Evolutionary conservation across 2,113 vertebrate genomes (phyloP), one percentile per base, ranked within the genome.

Genomic region (Phoxinus phoxinus): DNA sequence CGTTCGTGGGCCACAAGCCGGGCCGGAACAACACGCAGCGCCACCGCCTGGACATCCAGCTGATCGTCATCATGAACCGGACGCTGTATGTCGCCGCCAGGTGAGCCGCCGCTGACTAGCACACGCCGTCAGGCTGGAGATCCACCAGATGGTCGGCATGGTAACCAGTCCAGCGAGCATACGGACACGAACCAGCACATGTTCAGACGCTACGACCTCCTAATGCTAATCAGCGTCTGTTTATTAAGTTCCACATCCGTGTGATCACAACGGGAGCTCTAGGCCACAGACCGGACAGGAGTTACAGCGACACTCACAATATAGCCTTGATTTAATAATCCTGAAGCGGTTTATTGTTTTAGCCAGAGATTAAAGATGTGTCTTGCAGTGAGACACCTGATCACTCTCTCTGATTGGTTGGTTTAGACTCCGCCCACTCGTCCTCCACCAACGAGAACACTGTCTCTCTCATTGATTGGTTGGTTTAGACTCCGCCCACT

Each of bases 1-100:
- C 96, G 75, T 99, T 99, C 91, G 97, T 99, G 92, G 98, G 98
- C 92, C 98, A 99, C 96, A 99, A 97, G 92, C 98, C 98, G 87
- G 98, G 97, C 92, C 95, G 97, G 90, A 99, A 99, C 95, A 96
- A 93, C 95, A 98, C 98, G 0, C 98, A 99, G 92, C 95, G 97
- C 90, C 98, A 99, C 92, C 96, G 94, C 90, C 94, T 99, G 96
- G 98, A 99, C 93, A 97, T 99, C 93, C 98, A 99, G 94, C 96
- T 98, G 94, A 96, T 98, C 88, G 86, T 97, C 94, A 94, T 97
- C 93, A 97, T 99, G 97, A 98, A 99, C 89, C 95, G 95, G 91
- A 99, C 97, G 4, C 95, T 99, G 91, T 99, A 98, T 84, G 65
- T 99, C 87, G 96, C 98, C 90, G 98, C 98, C 93, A 96, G 97